phyloP scores from a whole-genome alignment of 2,113 vertebrate genomes.

The Nymphicus hollandicus region DNA sequence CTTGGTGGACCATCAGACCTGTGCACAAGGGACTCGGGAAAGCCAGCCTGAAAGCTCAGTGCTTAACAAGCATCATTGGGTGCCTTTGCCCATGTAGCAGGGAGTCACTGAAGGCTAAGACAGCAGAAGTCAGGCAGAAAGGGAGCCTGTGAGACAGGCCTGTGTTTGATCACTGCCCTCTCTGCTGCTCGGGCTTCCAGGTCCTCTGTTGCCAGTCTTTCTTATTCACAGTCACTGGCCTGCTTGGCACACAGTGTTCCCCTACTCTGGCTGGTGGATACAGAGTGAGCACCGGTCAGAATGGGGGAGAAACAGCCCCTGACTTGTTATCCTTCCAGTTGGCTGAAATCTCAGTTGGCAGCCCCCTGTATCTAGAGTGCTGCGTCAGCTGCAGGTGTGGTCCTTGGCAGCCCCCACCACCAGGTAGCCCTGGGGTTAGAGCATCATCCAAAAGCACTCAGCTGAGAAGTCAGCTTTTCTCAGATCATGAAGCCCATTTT shows the following conservation, averaged over 20 bases:
- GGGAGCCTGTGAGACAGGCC: not conserved
- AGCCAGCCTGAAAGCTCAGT: not conserved
- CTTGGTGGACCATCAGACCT: not conserved
- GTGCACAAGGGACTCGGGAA: not conserved
- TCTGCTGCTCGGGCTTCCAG: not conserved
- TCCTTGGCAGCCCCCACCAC: not conserved
- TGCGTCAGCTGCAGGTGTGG: fast-evolving
- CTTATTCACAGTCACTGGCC: not conserved
- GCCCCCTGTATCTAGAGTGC: not conserved
- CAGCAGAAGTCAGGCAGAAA: not conserved
- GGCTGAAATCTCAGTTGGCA: not conserved
- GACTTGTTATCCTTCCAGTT: not conserved
- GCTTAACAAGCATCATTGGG: not conserved
- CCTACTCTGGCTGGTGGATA: not conserved
- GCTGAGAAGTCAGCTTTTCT: not conserved
- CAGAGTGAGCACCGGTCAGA: not conserved
- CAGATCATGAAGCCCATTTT: not conserved
- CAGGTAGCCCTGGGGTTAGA: too few species aligned
- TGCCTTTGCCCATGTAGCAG: not conserved
- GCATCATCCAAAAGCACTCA: not conserved
- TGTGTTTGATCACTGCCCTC: not conserved
- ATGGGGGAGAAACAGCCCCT: not conserved
- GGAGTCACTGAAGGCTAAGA: not conserved
- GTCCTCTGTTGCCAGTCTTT: not conserved
- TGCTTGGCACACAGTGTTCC: not conserved